Base-by-base conservation (phyloP, 2,888 invertebrate genomes). In the Stegophylla sp. region DNA sequence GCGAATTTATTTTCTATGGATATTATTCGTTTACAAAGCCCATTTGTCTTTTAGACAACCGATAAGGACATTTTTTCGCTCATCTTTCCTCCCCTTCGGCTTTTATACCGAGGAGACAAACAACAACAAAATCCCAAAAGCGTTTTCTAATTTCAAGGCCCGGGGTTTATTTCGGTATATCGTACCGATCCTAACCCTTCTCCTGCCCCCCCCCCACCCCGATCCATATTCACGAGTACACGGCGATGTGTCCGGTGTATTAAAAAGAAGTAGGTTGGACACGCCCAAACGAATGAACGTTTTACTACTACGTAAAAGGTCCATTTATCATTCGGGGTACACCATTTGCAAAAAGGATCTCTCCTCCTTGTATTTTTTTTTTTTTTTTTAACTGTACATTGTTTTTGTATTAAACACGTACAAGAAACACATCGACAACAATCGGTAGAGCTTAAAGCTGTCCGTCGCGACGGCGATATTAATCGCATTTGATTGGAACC, bases 11-110 rank as follows among this genome's bases (percentile, higher is more conserved):
- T 79, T 48, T 51, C 69, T 20, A n/a, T 48, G 69, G 69, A 79
- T 69, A 79, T 79, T 79, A 69, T 79, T 79, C 77, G 69, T 79
- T 79, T 69, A 79, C 45, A 61, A 56, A 61, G 61, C 51, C 59
- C 79, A 79, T 79, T 79, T 79, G 79, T 79, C 69, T 79, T 79
- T 34, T 17, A 69, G 69, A 61, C 79, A 69, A 71, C 79, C 69
- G 79, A 79, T 69, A 79, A 79, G 79, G 71, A 79, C 69, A 51
- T 61, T 79, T 79, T 66, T 73, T 34, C 67, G 67, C 56, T 66
- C 53, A 26, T 28, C 56, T 59, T n/a, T 45, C 43, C 67, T 26
- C n/a, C 26, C 45, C 56, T 17, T 3, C 59, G 20, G 28, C 45
- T 45, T 15, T 45, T 20, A n/a, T n/a, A n/a, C 67, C 10, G n/a